Base-by-base conservation (phyloP, 2,797 vertebrate species). In the Zonotrichia albicollis region DNA sequence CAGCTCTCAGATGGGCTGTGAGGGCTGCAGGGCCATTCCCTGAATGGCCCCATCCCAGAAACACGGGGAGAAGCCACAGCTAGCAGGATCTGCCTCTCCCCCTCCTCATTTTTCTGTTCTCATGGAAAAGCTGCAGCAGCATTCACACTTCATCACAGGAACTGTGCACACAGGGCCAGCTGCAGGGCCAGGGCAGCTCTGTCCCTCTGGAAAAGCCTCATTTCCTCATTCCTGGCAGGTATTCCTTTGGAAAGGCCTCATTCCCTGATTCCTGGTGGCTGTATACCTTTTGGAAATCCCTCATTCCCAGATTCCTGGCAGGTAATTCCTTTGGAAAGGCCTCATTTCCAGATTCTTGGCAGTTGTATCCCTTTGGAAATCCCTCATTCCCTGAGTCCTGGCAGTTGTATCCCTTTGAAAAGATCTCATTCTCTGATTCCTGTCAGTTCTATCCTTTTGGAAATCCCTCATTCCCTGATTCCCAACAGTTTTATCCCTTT, bases 111-210 rank as follows among this genome's bases (percentile, higher is more conserved):
- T 53, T 66, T 67, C 53, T 19, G 10, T 32, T 89, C 54, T 43
- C 65, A 74, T 82, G 61, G 83, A 76, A 95, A 94, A 93, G 60
- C 71, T 90, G 85, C 83, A 81, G 80, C 87, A 92, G 81, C 34
- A 17, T 73, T 87, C 86, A 70, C 90, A 76, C 67, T 64, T 87
- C 11, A 84, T 90, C 83, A 79, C 14, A 45, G 40, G 14, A 90
- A 72, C 68, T 3, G 53, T 77, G 86, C 40, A 53, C 71, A 64
- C 0, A 3, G 74, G 87, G 57, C 84, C 67, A 67, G 89, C 82
- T 87, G 72, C 45, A 21, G 76, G 58, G 87, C 83, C 8, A 18
- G 81, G 86, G 57, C 88, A 64, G 61, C 2, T 61, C 36, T 8
- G 3, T 13, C 25, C 34, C 42, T 25, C 9, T 8, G 4, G 43